Base-by-base conservation (phyloP, 2,113 vertebrate species). In the Lichenostomus cassidix region DNA sequence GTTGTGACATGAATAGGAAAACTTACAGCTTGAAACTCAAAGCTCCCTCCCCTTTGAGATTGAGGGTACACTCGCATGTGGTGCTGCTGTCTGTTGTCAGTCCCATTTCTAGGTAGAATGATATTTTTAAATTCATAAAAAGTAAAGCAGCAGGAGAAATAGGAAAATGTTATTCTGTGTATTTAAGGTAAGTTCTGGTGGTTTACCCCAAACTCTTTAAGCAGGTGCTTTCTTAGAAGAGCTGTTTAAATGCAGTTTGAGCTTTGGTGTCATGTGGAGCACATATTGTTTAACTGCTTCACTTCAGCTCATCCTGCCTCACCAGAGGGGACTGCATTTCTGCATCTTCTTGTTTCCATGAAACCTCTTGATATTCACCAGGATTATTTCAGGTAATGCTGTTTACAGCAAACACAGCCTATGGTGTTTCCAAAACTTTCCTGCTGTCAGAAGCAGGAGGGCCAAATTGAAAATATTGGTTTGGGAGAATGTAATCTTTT, bases 401-500 rank as follows among this genome's bases (percentile, higher is more conserved):
- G 83, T 86, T 93, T 92, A 90, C 88, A 84, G 64, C 60, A 92
- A 94, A 89, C 80, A 65, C 60, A 68, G 44, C 31, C 28, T 71
- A 39, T 14, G 20, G 31, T 33, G 60, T 39, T 89, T 92, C 88
- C 90, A 93, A 68, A 96, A 96, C 52, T 96, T 96, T 94, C 95
- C 86, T 52, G 44, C 76, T 84, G 80, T 94, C 73, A 79, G 58
- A 90, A 90, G 25, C 46, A 4, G 2, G 49, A 90, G 64, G 85
- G 76, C 90, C 90, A 90, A 92, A 96, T 68, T 75, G 56, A 96
- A 96, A 97, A 95, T 95, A 89, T 81, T 81, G 87, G 91, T 96
- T 89, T 89, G 90, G 75, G 90, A 92, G 85, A 92, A 88, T 89
- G 92, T 94, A 96, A 97, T 96, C 96, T 97, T 97, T 90, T 78